phyloP scores from a whole-genome alignment of 2,888 invertebrate genomes.

The Microplitis deprimator region DNA sequence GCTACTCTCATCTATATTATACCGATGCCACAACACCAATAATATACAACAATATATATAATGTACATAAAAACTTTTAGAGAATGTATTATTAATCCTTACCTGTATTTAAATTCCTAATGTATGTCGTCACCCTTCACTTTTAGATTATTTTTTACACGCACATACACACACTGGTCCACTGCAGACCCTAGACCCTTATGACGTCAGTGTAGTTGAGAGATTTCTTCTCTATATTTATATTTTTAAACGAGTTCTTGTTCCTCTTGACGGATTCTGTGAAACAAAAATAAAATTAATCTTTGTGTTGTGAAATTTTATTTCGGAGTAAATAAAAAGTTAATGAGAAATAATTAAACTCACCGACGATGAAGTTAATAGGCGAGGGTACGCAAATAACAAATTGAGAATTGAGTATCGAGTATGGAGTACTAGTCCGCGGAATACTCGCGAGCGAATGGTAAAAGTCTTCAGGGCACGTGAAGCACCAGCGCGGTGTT shows the following conservation, averaged over 20 bases:
- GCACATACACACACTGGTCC: neutral
- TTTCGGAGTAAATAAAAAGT: neutral
- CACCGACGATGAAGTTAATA: neutral
- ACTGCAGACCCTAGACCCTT: neutral
- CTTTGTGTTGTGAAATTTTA: no score
- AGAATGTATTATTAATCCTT: neutral
- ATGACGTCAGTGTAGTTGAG: neutral
- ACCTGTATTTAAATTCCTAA: neutral
- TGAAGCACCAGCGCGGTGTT: neutral
- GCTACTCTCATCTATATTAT: neutral
- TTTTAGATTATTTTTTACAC: neutral
- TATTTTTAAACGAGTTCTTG: neutral
- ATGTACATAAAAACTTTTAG: neutral
- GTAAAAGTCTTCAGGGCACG: neutral
- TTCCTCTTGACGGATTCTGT: neutral
- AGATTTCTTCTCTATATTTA: neutral
- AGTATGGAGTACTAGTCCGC: neutral
- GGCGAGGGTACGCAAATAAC: neutral
- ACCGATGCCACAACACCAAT: neutral
- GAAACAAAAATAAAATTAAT: no score
- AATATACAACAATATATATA: neutral
- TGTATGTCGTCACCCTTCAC: neutral
- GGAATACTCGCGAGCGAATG: neutral
- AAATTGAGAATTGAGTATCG: neutral
- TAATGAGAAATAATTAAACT: neutral